Percentiles rank a stretch among this genome's conserved stretches.
Conservation (phyloP, 2,888 invertebrate species). For the Napeogenes sylphis region DNA sequence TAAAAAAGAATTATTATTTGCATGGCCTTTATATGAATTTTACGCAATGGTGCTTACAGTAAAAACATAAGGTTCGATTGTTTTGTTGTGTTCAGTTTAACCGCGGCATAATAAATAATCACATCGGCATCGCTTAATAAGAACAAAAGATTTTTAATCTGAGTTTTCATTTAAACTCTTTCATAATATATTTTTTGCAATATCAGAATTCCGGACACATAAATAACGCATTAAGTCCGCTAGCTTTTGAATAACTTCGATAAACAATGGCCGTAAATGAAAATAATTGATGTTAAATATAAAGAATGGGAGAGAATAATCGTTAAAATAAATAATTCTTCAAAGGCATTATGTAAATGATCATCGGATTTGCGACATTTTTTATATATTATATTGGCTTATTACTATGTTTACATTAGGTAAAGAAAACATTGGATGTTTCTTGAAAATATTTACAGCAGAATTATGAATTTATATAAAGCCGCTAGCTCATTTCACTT, state of each 20-base stretch:
- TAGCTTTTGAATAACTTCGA: constrained; percentile 31
- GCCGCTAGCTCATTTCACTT: no score
- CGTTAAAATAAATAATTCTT: constrained; percentile 33
- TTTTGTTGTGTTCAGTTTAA: background rate
- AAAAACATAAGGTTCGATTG: background rate
- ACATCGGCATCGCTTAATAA: constrained; percentile 3
- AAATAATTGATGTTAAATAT: constrained; percentile 35
- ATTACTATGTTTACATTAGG: no score
- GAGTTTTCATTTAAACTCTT: constrained; percentile 14
- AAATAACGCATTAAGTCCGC: constrained; percentile 29
- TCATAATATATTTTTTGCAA: constrained; percentile 15
- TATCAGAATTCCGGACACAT: constrained; percentile 22
- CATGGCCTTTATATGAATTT: no score
- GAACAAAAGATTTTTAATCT: constrained; percentile 7
- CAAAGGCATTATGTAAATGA: constrained; percentile 34
- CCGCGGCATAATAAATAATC: constrained; percentile 3
- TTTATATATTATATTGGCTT: constrained; percentile 11
- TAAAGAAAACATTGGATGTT: no score
- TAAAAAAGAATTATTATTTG: no score
- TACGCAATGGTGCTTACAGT: no score
- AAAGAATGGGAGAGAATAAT: constrained; percentile 36
- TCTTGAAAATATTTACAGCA: no score
- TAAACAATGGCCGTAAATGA: constrained; percentile 31
- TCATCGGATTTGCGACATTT: constrained; percentile 19
- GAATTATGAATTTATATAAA: no score